Evolutionary conservation across 2,797 vertebrate species (phyloP).

Genomic region (Apogon talboti): DNA sequence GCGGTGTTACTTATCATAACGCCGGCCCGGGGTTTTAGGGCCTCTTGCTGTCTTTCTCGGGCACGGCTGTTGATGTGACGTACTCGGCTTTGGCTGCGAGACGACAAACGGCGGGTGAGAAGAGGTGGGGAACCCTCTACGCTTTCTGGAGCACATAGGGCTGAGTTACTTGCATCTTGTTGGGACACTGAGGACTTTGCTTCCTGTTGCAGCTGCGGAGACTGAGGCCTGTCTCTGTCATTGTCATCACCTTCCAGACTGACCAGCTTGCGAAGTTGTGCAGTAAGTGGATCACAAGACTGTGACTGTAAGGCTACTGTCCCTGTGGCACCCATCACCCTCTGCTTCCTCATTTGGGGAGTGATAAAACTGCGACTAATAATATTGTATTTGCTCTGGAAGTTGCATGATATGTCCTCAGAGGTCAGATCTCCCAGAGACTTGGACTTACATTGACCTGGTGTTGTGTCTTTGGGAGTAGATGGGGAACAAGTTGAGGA

Average conservation of each 20-base stretch:
- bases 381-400: slow-evolving; percentile 96
- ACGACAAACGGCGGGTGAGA: slow-evolving; percentile 92
- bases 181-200: slow-evolving; percentile 43
- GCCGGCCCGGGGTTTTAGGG: slow-evolving; percentile 80
- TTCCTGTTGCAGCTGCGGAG: slow-evolving; percentile 37
- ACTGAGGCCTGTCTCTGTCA: slow-evolving; percentile 45
- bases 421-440: slow-evolving; percentile 97
- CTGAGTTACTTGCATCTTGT: slow-evolving; percentile 25
- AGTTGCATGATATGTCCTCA: slow-evolving; percentile 97
- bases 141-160: slow-evolving; percentile 52
- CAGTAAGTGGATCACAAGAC: slow-evolving; percentile 89
- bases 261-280: slow-evolving; percentile 92
- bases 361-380: slow-evolving; percentile 95
- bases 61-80: slow-evolving; percentile 96
- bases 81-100: slow-evolving; percentile 95
- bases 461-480: slow-evolving; percentile 34
- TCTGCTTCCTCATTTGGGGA: slow-evolving; percentile 84
- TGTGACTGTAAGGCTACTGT: slow-evolving; percentile 70
- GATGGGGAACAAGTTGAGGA: slow-evolving; percentile 48
- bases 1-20: slow-evolving; percentile 38
- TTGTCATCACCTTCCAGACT: slow-evolving; percentile 88
- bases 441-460: slow-evolving; percentile 93
- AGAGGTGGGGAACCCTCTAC: slow-evolving; percentile 83
- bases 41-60: slow-evolving; percentile 93
- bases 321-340: slow-evolving; percentile 56